Percentiles rank a stretch among this genome's conserved stretches.
phyloP scores from a whole-genome alignment of 2,888 invertebrate genomes.

The Protonemura montana region DNA sequence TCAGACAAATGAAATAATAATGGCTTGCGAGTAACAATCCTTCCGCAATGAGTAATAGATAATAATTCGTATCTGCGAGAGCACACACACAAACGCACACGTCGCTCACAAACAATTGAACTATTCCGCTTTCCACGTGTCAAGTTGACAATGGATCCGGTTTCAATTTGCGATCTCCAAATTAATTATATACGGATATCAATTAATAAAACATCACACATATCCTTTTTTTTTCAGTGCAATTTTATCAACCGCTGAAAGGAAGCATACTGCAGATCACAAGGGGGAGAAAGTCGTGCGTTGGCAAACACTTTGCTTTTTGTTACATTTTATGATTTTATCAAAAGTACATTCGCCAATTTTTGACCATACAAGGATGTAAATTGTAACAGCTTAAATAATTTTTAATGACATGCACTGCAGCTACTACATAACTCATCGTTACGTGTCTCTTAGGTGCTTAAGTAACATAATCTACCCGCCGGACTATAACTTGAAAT shows the following conservation, averaged over 20 bases:
- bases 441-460: not conserved
- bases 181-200: not conserved
- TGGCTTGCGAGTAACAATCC: not conserved
- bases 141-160: not conserved
- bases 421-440: not conserved
- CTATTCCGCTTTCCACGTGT: not conserved
- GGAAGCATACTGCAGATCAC: not conserved
- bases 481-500: not conserved
- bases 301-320: not conserved
- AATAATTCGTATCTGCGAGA: not conserved
- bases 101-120: not conserved
- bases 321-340: not conserved
- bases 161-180: not conserved
- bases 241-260: not conserved
- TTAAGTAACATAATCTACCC: not conserved
- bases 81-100: too few species aligned
- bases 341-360: not conserved
- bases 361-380: not conserved
- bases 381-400: not conserved
- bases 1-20: not conserved
- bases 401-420: not conserved
- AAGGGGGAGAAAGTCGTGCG: not conserved
- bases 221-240: not conserved
- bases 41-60: not conserved
- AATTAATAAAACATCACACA: conserved; percentile 1